Conservation (phyloP, 2,797 vertebrate genomes). For the Silurus lanzhouensis region DNA sequence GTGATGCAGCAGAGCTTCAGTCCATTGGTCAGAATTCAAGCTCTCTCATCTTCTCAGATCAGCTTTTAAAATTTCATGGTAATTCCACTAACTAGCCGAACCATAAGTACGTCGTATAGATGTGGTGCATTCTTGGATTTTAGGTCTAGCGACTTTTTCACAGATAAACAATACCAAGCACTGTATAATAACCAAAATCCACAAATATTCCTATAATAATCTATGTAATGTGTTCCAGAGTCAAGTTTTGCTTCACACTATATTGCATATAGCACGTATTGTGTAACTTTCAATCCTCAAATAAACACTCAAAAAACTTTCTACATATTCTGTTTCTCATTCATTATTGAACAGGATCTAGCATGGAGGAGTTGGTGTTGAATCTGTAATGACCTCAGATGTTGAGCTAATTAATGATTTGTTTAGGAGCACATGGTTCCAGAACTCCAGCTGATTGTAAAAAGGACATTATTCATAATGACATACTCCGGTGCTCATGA, state of each 20-base stretch:
- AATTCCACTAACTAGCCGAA: not conserved
- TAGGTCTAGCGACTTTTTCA: not conserved
- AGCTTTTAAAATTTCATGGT: not conserved
- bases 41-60: not conserved
- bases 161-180: not conserved
- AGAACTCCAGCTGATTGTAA: too few species aligned
- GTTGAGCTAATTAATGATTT: too few species aligned
- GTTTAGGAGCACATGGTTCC: too few species aligned
- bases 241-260: not conserved
- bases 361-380: too few species aligned
- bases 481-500: too few species aligned
- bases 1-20: not conserved
- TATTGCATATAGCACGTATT: too few species aligned
- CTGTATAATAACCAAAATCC: not conserved
- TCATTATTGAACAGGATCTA: too few species aligned
- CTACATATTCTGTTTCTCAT: too few species aligned
- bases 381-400: too few species aligned
- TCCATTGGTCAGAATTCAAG: not conserved
- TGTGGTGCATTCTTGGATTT: not conserved
- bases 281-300: too few species aligned
- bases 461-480: too few species aligned
- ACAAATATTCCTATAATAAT: not conserved
- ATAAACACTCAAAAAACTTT: too few species aligned
- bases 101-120: not conserved
- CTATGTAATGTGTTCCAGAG: not conserved